These are phyloP conservation scores for Aurelia sp. DNA, from an alignment of 30 jellyfish, hydroid and myxozoan species.

Conservation along the genomic window DNA sequence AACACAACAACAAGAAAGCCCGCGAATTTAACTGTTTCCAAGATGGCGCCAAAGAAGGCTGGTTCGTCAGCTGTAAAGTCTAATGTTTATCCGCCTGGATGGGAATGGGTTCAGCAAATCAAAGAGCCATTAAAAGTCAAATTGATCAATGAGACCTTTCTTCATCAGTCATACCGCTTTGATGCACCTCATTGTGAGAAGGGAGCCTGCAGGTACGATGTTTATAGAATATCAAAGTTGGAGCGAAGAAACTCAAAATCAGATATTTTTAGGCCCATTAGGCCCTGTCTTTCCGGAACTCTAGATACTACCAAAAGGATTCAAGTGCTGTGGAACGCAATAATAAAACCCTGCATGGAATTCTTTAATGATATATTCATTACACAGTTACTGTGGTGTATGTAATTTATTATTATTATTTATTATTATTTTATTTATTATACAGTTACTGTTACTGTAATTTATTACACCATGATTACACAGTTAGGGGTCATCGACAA, in stretches of 20 bases:
- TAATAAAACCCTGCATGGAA: no score
- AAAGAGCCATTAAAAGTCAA: constrained; percentile 30
- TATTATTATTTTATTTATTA: no score
- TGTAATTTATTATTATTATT: no score
- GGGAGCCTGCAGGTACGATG: constrained; percentile 63
- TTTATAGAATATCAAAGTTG: not conserved
- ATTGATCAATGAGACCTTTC: constrained; percentile 5
- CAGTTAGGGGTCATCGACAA: no score
- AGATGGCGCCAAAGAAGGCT: constrained; percentile 74
- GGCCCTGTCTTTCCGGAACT: no score
- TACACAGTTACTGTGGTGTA: no score
- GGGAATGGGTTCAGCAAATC: constrained; percentile 62
- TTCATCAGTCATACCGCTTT: constrained; percentile 23
- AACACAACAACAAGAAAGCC: constrained; percentile 17
- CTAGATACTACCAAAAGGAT: no score
- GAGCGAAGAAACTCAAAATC: no score
- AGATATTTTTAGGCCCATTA: not conserved
- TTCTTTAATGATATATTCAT: no score
- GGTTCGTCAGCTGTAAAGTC: not conserved
- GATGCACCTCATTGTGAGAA: constrained; percentile 45
- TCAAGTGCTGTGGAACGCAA: no score
- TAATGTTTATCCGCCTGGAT: constrained; percentile 19
- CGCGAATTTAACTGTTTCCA: constrained; percentile 25
- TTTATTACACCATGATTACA: no score
- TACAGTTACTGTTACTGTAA: no score